Base-by-base conservation (phyloP, 2,797 vertebrate genomes). In the Cephalopachus bancanus region DNA sequence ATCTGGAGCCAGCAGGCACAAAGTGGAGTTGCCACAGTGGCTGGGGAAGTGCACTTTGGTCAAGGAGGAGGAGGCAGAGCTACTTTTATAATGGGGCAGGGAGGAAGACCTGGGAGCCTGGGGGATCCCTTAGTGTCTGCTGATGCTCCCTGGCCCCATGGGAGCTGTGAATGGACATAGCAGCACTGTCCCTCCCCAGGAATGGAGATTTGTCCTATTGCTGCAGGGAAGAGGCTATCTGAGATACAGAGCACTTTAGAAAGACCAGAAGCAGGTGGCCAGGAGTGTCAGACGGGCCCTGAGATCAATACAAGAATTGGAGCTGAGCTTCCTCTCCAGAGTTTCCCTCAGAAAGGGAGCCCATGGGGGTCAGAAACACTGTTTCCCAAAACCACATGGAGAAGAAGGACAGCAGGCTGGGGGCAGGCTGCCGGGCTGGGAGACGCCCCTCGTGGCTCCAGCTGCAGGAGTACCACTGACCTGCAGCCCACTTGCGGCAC, bases 361-460 rank as follows among this genome's bases (percentile, higher is more conserved):
- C 16, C 20, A 1, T 2, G 14, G 53, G 20, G 3, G 6, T 5
- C 22, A 51, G 74, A 53, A 4, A 53, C 11, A 15, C 10, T 8
- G n/a, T n/a, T 89, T 62, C 62, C 62, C 55, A 92, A 83, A 24
- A 19, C 16, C 30, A 5, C 0, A 1, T 16, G 51, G 22, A 65
- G 20, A 55, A 12, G 26, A 15, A 49, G 44, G 28, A 24, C 44
- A 74, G 14, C 24, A 55, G 5, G 19, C 2, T 9, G 14, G 11
- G 24, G 8, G 16, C 4, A 3, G 79, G n/a, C 24, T 7, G 33
- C 0, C 16, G 9, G 28, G 49, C n/a, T 15, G 1, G 0, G 24
- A 24, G 44, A 53, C 8, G 26, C 9, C 60, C 33, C n/a, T 78
- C 16, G 0, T 2, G 19, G 44, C 22, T 80, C 16, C 30, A 51